Base-by-base conservation (phyloP, 1,140 invertebrate genomes). In the Physella acuta region DNA sequence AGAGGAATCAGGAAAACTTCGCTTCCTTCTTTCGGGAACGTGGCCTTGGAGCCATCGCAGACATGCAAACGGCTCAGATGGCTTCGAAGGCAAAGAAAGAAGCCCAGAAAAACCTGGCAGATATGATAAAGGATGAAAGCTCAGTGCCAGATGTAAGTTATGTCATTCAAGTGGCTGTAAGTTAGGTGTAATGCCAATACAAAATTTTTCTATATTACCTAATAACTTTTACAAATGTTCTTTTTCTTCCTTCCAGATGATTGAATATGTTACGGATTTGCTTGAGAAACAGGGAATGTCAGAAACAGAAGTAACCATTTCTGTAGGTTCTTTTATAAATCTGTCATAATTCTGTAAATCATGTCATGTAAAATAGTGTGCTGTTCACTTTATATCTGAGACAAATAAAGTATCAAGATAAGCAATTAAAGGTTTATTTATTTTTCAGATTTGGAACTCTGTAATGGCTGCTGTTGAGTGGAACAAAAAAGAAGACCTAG, bases 401-500 rank as follows among this genome's bases (percentile, higher is more conserved):
- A n/a, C n/a, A n/a, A n/a, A n/a, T n/a, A n/a, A n/a, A n/a, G n/a
- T n/a, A n/a, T n/a, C n/a, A n/a, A n/a, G n/a, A n/a, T n/a, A n/a
- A n/a, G n/a, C 16, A 37, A 28, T 51, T n/a, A 11, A 28, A 37
- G 24, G n/a, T 28, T 53, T 44, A n/a, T 14, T 11, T 71, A 49
- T 73, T n/a, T n/a, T n/a, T 17, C 70, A 88, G 88, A 90, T 97
- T 78, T 98, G 95, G 95, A 90, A 90, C 74, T 93, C 92, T 71
- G 90, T 98, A 74, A 98, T 98, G 95, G 90, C 90, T 65, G 90
- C 92, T 76, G 92, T 93, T 53, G 95, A 98, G 87, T 98, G 95
- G 95, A 98, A 97, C 85, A 98, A 98, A 86, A 97, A 97, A 85
- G 95, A 97, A 87, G 95, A 98, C 85, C 86, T 98, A 70, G 90